phyloP scores from a whole-genome alignment of 2,113 vertebrate species.

The Notiomystis cincta region DNA sequence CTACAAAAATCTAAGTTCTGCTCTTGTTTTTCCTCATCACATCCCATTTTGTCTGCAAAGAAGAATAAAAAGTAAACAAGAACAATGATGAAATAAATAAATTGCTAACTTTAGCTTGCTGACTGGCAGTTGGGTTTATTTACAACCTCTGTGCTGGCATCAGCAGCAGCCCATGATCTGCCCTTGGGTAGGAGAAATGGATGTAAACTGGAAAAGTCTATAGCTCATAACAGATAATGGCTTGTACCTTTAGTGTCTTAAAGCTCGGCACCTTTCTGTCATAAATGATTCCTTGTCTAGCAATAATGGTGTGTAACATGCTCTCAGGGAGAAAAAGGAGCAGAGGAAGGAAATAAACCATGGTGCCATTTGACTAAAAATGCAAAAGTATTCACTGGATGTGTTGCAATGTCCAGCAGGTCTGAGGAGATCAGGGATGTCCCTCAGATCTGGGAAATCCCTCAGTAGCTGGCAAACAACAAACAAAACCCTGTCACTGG shows the following conservation, averaged over 20 bases:
- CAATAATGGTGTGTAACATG: not conserved
- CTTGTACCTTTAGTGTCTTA: constrained; percentile 50
- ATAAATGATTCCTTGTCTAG: not conserved
- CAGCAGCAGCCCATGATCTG: not conserved
- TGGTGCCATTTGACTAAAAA: constrained; percentile 3
- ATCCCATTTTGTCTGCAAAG: not conserved
- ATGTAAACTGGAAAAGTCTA: constrained; percentile 6
- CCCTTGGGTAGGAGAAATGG: not conserved
- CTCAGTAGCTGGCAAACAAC: not conserved
- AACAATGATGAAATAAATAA: not conserved
- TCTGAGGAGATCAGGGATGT: not conserved
- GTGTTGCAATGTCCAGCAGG: not conserved
- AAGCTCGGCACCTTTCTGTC: constrained; percentile 40
- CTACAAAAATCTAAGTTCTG: not conserved
- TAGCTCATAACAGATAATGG: not conserved
- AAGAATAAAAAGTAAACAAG: not conserved
- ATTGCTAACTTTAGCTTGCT: not conserved
- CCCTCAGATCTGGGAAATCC: not conserved
- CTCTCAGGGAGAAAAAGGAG: not conserved
- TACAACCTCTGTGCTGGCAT: not conserved
- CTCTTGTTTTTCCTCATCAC: not conserved
- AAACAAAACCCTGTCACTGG: not conserved
- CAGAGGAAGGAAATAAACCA: not conserved
- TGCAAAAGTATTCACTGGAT: constrained; percentile 39
- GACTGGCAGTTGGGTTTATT: not conserved